phyloP scores from a whole-genome alignment of 2,113 vertebrate genomes.

The Taurulus bubalis region DNA sequence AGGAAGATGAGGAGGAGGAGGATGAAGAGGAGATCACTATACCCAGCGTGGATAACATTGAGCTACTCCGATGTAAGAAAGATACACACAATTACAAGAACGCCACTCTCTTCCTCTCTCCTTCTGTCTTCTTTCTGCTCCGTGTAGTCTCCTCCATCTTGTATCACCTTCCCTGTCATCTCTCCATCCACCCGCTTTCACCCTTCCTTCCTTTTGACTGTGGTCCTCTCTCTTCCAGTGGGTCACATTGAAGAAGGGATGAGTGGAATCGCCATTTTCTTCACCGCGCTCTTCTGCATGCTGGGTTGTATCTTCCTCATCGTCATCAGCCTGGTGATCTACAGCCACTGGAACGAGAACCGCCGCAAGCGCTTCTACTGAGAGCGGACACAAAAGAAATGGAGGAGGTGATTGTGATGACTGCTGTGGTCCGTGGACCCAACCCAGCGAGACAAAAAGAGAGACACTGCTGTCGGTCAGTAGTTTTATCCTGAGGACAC shows the following conservation, averaged over 20 bases:
- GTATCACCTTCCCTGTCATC: neutral
- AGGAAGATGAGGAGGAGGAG: slow-evolving; percentile 87
- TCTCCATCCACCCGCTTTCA: neutral
- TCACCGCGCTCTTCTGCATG: slow-evolving; percentile 92
- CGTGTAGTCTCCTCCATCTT: neutral
- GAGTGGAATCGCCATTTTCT: slow-evolving; percentile 90
- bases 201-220: neutral
- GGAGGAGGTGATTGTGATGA: neutral
- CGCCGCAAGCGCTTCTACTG: slow-evolving; percentile 96
- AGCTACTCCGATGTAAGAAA: slow-evolving; percentile 83
- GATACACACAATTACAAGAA: neutral
- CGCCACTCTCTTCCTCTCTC: neutral
- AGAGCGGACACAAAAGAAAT: slow-evolving; percentile 44
- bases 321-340: slow-evolving; percentile 90
- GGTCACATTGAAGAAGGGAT: slow-evolving; percentile 82
- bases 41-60: slow-evolving; percentile 93
- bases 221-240: slow-evolving; percentile 68
- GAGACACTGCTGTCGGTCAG: slow-evolving; percentile 13
- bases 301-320: slow-evolving; percentile 92
- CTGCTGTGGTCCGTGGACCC: neutral
- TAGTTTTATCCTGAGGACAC: neutral
- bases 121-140: neutral
- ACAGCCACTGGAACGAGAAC: slow-evolving; percentile 95
- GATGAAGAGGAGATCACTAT: slow-evolving; percentile 86
- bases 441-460: slow-evolving; percentile 26